A percentile compares a stretch with the other conserved stretches of the same genome.
Conservation (phyloP, 2,797 vertebrate genomes). For the Chelon labrosus region DNA sequence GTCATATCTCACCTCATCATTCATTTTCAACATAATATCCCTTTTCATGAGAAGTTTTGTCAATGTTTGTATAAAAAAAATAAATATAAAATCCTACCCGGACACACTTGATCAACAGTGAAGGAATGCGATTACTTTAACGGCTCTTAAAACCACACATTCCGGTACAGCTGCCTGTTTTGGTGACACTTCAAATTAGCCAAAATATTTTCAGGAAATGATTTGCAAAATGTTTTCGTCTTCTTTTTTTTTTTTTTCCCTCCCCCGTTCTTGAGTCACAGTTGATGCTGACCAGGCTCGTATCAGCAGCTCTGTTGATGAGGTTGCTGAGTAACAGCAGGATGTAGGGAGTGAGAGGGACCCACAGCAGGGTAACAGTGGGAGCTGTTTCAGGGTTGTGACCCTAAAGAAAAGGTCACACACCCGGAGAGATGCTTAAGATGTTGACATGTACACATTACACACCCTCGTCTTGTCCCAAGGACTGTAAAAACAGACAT, state of each 20-base stretch:
- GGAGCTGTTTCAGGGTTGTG: conserved; percentile 45
- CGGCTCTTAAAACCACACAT: conserved; percentile 21
- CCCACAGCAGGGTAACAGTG: conserved; percentile 21
- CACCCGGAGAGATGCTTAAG: conserved; percentile 23
- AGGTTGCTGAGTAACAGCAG: conserved; percentile 56
- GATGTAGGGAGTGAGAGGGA: conserved; percentile 29
- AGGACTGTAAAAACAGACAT: conserved; percentile 24
- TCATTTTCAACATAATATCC: not conserved
- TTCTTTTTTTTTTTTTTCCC: conserved; percentile 9
- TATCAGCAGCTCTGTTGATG: conserved; percentile 62
- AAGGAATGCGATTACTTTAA: conserved; percentile 2
- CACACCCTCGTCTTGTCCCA: conserved; percentile 7
- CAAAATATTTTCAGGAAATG: conserved; percentile 45
- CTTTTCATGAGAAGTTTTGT: not conserved
- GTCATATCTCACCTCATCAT: not conserved
- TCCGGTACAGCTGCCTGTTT: conserved; percentile 26
- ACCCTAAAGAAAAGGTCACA: conserved; percentile 48
- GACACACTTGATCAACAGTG: conserved; percentile 2
- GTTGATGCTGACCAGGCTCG: conserved; percentile 60
- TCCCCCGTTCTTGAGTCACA: conserved; percentile 26
- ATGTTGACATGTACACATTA: conserved; percentile 57
- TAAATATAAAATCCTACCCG: conserved; percentile 2
- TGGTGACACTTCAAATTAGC: conserved; percentile 20
- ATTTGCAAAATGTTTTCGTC: conserved; percentile 39
- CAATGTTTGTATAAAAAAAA: not conserved